Conservation (phyloP, 2,797 vertebrate species). For the Sebastes kiyomatsui region DNA sequence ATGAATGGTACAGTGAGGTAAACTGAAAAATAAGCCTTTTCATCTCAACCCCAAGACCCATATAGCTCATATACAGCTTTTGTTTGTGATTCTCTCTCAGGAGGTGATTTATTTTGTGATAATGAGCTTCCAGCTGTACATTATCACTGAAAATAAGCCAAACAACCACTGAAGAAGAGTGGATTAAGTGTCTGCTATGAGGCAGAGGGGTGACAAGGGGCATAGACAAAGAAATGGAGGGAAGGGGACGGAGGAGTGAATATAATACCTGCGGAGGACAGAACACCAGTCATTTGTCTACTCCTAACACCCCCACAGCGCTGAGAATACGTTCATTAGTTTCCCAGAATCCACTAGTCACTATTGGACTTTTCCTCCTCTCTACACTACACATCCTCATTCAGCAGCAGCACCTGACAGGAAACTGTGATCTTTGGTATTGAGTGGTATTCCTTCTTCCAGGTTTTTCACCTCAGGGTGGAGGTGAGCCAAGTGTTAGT, state of each 20-base stretch:
- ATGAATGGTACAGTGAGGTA: neutral
- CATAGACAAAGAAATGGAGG: neutral
- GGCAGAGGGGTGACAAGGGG: neutral
- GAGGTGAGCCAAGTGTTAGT: neutral
- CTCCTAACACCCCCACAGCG: neutral
- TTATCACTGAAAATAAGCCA: neutral
- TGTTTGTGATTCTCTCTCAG: neutral
- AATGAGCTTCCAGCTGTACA: neutral
- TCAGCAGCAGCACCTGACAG: slow-evolving; percentile 10
- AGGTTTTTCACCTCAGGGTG: neutral
- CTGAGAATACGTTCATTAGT: slow-evolving; percentile 18
- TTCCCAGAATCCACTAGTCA: neutral
- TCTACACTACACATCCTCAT: neutral
- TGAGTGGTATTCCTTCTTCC: neutral
- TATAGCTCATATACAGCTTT: neutral
- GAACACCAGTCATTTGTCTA: neutral
- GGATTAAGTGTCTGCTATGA: neutral
- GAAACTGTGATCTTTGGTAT: neutral
- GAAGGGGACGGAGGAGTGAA: neutral
- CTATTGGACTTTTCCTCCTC: slow-evolving; percentile 3
- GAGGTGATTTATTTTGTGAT: neutral
- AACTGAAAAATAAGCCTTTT: neutral
- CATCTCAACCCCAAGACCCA: neutral
- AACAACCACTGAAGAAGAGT: neutral
- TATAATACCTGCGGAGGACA: neutral